Evolutionary conservation across 2,888 invertebrate species (phyloP).

Genomic region (Caenorhabditis sp.): DNA sequence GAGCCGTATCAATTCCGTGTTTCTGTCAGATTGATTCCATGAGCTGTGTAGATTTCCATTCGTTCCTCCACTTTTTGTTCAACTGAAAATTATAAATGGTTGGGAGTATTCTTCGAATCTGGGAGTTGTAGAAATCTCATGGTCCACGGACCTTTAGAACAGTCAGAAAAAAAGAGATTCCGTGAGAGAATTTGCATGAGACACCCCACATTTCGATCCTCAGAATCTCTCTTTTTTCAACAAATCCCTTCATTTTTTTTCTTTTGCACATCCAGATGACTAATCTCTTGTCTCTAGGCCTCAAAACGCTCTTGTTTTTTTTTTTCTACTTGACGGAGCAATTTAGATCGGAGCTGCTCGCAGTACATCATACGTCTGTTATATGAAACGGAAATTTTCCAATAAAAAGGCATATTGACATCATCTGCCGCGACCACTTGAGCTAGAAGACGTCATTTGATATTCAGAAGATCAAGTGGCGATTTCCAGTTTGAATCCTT

Average conservation of each 20-base stretch:
- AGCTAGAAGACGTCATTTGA: constrained; percentile 16
- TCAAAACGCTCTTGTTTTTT: background rate
- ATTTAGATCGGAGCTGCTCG: background rate
- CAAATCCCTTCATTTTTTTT: background rate
- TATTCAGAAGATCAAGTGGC: background rate
- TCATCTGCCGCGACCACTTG: background rate
- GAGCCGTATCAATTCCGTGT: constrained; percentile 31
- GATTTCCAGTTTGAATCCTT: background rate
- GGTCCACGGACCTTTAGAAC: too few relatives aligned
- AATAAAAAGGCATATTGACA: constrained; percentile 14
- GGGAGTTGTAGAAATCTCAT: too few relatives aligned
- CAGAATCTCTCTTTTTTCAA: background rate
- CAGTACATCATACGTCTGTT: constrained; percentile 2
- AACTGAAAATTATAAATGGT: constrained; percentile 41
- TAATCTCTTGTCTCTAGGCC: background rate
- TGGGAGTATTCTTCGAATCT: too few relatives aligned
- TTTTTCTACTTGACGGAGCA: constrained; percentile 13
- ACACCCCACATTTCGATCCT: background rate
- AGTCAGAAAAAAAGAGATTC: too few relatives aligned
- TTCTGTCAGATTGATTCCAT: constrained; percentile 58
- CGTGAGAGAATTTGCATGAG: too few relatives aligned
- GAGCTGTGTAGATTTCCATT: constrained; percentile 58
- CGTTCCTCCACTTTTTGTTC: constrained; percentile 67
- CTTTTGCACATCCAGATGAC: background rate
- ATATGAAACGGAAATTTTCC: constrained; percentile 26